phyloP scores from a whole-genome alignment of 2,797 vertebrate genomes.

The Sternotherus odoratus region DNA sequence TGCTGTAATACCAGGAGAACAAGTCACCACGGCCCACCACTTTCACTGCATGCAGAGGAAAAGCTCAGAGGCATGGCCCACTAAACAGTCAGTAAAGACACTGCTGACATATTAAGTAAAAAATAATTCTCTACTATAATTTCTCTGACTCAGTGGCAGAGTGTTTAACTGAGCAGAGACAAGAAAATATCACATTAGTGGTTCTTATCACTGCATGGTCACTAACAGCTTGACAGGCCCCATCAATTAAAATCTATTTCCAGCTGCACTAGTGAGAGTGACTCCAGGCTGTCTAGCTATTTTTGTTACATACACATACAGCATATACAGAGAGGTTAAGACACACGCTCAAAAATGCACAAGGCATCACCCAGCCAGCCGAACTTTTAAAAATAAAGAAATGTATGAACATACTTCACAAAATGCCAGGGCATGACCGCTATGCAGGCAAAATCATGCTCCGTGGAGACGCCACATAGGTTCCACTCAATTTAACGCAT shows the following conservation, averaged over 20 bases:
- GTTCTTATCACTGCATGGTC: slow-evolving; percentile 34
- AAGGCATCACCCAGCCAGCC: slow-evolving; percentile 42
- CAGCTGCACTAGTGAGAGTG: slow-evolving; percentile 54
- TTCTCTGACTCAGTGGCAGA: slow-evolving; percentile 30
- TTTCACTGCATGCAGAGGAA: neutral
- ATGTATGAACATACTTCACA: neutral
- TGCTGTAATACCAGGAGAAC: neutral
- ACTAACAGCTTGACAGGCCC: slow-evolving; percentile 54
- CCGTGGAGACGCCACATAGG: neutral
- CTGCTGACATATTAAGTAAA: neutral
- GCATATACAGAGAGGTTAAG: slow-evolving; percentile 57
- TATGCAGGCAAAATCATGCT: neutral
- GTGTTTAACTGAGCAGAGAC: slow-evolving; percentile 51
- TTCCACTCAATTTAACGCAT: slow-evolving; percentile 62
- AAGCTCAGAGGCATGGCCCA: rapidly evolving
- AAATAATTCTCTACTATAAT: neutral
- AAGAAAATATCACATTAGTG: slow-evolving; percentile 62
- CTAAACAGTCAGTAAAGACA: neutral
- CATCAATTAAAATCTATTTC: slow-evolving; percentile 70
- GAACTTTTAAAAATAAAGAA: neutral
- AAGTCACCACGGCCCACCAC: neutral
- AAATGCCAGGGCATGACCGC: slow-evolving; percentile 12
- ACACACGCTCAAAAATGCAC: neutral
- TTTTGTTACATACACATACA: slow-evolving; percentile 47
- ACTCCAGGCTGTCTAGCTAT: slow-evolving; percentile 49